Evolutionary conservation across 2,797 vertebrate genomes (phyloP).

Genomic region (Sebastes minor): DNA sequence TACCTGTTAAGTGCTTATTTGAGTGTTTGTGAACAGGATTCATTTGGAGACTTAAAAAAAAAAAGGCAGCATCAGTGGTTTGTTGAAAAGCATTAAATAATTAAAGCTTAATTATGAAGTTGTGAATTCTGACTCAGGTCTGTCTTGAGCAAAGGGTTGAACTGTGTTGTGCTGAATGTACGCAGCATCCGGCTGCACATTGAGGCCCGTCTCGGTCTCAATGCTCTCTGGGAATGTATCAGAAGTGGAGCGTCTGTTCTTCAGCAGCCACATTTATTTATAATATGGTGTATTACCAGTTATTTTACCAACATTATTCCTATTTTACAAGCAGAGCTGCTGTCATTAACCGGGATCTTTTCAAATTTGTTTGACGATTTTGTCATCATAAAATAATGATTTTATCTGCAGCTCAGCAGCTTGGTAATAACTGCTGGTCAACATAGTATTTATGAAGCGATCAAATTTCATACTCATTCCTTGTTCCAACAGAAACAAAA

Average conservation of each 20-base stretch:
- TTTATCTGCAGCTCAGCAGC: not conserved
- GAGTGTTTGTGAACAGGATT: not conserved
- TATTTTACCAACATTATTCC: not conserved
- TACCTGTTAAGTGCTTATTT: constrained; percentile 12
- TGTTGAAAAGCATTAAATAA: not conserved
- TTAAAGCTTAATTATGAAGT: not conserved
- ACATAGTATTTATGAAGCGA: not conserved
- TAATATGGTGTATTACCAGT: not conserved
- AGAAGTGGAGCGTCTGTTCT: not conserved
- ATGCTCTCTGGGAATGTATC: not conserved
- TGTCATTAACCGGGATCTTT: not conserved
- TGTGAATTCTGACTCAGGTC: not conserved
- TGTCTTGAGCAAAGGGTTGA: not conserved
- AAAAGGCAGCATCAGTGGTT: not conserved
- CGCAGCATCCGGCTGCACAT: not conserved
- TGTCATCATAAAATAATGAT: not conserved
- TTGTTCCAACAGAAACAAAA: not conserved
- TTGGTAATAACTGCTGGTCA: not conserved
- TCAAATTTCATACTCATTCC: not conserved
- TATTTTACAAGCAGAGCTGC: not conserved
- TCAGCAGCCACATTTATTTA: not conserved
- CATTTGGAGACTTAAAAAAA: not conserved
- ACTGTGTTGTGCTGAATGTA: not conserved
- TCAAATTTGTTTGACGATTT: not conserved
- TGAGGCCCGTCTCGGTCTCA: not conserved